Base-by-base conservation (phyloP, 1,140 invertebrate species). In the Dendroctonus ponderosae region DNA sequence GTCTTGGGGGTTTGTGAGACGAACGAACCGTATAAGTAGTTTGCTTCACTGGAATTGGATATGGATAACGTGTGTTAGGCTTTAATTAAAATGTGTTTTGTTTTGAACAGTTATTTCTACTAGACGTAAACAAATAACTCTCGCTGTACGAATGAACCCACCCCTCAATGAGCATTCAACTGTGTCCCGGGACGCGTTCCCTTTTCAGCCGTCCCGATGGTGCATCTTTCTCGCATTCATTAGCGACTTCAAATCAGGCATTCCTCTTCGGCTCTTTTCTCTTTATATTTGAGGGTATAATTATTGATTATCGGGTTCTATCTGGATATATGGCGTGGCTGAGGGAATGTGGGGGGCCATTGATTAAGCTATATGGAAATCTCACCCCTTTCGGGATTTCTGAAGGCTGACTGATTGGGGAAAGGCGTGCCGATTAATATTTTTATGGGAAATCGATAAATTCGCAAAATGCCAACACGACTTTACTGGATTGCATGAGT, bases 291-390 rank as follows among this genome's bases (percentile, higher is more conserved):
- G 66, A 68, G 67, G 67, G 70, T 64, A 69, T 71, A 71, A 71
- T 71, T 71, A 71, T 71, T 71, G 70, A 71, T 71, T 71, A 71
- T 71, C 70, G 70, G 64, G 67, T 68, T 26, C 65, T 68, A 71
- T 68, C 67, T 63, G 64, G 67, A 71, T 71, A 66, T 71, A 67
- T 66, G 62, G 46, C 43, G 62, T 42, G 60, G 58, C 49, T 5
- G 44, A 40, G 12, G 63, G 64, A 61, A 48, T 48, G 60, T 37
- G 52, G 53, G 58, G 66, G 63, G 60, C 41, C 52, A 11, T 67
- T 71, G 67, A 71, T 71, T 71, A 71, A 69, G 70, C 70, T 71
- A 71, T 69, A 71, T 71, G 70, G 70, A 71, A 71, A 71, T 68
- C 70, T 71, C 70, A 71, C 70, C 70, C 70, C 70, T 71, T 71